Base-by-base conservation (phyloP, 2,888 invertebrate genomes). In the Tenthredo mesomela region DNA sequence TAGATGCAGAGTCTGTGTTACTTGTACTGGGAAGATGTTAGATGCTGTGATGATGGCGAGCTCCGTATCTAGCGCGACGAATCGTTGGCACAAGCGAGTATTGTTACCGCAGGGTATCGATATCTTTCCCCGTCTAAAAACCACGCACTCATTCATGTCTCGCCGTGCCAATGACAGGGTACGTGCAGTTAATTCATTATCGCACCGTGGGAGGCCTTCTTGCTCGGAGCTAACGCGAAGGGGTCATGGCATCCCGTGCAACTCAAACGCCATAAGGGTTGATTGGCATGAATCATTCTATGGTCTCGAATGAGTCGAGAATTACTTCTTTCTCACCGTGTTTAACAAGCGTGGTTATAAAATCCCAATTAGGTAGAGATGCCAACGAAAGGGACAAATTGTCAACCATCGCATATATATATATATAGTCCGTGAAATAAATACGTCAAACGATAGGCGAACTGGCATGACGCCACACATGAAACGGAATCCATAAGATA, bases 121-220 rank as follows among this genome's bases (percentile, higher is more conserved):
- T 70, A 82, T 43, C 82, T 67, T 67, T 33, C 47, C 82, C 82
- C 15, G 82, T 70, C 65, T 29, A 82, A 82, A 82, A 82, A 82
- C 82, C 82, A 82, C 82, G 67, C 82, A 82, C 82, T 82, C 82
- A 82, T 82, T 82, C 67, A 82, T 47, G 82, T 47, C 47, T 82
- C 47, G 67, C 67, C 43, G 67, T 82, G 82, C 67, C 82, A 82
- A 82, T 82, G 82, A 82, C 82, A 84, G 67, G 85, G 84, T 86
- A 87, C 86, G 85, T 87, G 85, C 88, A 89, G 88, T 89, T 89
- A 89, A 89, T 89, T 89, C 89, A 89, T 89, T 88, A 89, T 87
- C 87, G 87, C 88, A 80, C 87, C 77, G 86, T 87, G 87, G 87
- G 87, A 85, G 84, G 84, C 84, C 87, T 78, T 70, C 70, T 70